Conservation (phyloP, 2,888 invertebrate genomes). For the Torymus auratus region DNA sequence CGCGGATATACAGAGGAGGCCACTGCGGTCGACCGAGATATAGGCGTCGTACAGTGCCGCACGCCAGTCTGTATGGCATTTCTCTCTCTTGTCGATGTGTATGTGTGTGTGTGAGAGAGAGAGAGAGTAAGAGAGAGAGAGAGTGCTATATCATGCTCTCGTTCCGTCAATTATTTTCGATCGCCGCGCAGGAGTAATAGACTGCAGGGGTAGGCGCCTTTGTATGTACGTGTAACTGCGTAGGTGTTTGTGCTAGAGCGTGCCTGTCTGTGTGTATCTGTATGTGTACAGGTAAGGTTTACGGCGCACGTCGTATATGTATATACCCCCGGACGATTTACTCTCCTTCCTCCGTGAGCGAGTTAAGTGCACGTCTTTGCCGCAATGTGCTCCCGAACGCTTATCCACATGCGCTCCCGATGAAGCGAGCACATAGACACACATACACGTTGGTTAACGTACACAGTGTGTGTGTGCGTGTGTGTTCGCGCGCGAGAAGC, state of each 20-base stretch:
- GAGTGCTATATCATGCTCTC: slow-evolving; percentile 64
- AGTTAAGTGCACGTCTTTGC: slow-evolving; percentile 31
- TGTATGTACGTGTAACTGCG: too few species aligned
- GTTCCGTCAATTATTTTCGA: slow-evolving; percentile 73
- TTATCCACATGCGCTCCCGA: neutral
- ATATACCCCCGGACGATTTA: slow-evolving; percentile 1
- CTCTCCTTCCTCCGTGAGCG: neutral
- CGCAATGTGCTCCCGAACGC: slow-evolving; percentile 8
- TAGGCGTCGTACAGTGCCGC: too few species aligned
- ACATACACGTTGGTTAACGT: neutral
- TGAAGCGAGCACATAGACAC: neutral
- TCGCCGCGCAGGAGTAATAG: slow-evolving; percentile 58
- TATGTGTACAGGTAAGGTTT: too few species aligned
- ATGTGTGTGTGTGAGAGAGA: too few species aligned
- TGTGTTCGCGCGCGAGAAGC: too few species aligned
- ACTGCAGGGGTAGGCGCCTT: neutral
- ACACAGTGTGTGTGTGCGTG: neutral
- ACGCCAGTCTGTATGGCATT: too few species aligned
- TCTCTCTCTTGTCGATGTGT: neutral
- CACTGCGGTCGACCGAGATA: too few species aligned
- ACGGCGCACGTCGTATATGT: neutral
- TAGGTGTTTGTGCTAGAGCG: neutral
- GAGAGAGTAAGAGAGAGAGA: too few species aligned
- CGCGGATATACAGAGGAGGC: too few species aligned
- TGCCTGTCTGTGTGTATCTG: neutral